Conservation (phyloP, 2,797 vertebrate species). For the Poecilia wingei region DNA sequence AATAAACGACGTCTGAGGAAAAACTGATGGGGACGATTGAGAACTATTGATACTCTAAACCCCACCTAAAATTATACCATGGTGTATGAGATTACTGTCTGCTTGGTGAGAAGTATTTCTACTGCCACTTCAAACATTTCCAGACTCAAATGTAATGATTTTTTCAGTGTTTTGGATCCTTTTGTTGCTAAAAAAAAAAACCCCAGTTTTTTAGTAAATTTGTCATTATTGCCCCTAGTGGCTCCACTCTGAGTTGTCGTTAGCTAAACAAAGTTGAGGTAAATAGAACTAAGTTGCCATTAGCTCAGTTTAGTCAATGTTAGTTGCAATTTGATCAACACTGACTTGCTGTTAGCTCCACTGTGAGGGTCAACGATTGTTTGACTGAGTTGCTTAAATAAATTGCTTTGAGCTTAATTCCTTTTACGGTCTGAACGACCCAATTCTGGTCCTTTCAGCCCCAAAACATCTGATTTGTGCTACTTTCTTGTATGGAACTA, state of each 20-base stretch:
- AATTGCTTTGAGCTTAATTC: neutral
- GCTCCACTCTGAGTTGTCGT: neutral
- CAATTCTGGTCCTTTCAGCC: too few relatives aligned
- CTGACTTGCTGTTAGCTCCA: neutral
- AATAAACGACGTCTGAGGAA: slow-evolving; percentile 5
- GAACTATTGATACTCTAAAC: neutral
- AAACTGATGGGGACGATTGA: neutral
- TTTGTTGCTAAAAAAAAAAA: neutral
- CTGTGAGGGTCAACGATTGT: too few relatives aligned
- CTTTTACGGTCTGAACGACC: too few relatives aligned
- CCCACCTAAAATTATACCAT: neutral
- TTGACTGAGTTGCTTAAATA: neutral
- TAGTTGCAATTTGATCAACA: neutral
- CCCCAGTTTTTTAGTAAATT: too few relatives aligned
- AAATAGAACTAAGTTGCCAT: neutral
- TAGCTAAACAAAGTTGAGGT: neutral
- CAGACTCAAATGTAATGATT: neutral
- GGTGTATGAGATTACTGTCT: neutral
- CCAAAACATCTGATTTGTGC: too few relatives aligned
- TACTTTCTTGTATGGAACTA: too few relatives aligned
- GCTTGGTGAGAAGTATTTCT: neutral
- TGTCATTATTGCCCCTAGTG: too few relatives aligned
- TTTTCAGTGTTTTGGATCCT: neutral
- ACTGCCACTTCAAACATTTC: neutral
- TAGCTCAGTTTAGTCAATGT: neutral